These are phyloP conservation scores for Oryzias celebensis DNA, from an alignment of 2,113 vertebrate genomes.

Conservation along the genomic window DNA sequence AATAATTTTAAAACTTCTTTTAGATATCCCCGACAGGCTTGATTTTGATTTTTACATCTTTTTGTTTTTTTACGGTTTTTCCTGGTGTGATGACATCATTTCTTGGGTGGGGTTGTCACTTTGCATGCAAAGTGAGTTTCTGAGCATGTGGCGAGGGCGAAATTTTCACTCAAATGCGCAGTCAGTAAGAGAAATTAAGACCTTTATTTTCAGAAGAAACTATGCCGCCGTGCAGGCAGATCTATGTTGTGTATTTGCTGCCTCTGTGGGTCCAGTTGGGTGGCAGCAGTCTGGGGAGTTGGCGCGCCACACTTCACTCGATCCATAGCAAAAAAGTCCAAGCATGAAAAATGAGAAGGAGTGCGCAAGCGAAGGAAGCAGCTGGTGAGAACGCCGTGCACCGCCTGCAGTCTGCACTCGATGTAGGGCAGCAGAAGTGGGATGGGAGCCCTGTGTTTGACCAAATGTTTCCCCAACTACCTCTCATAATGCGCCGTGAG, in stretches of 20 bases:
- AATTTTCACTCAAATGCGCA: no score
- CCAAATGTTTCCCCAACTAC: slow-evolving; percentile 26
- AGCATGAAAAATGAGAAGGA: slow-evolving; percentile 20
- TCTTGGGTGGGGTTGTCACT: no score
- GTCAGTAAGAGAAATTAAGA: no score
- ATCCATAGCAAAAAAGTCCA: slow-evolving; percentile 29
- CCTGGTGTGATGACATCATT: no score
- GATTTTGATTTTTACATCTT: no score
- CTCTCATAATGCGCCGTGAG: slow-evolving; percentile 26
- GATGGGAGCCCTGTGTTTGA: slow-evolving; percentile 34
- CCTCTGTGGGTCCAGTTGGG: slow-evolving; percentile 22
- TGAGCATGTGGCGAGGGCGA: no score
- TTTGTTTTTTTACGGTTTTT: no score
- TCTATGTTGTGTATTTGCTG: slow-evolving; percentile 6
- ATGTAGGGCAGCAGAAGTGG: slow-evolving; percentile 16
- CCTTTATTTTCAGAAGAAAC: slow-evolving; percentile 14
- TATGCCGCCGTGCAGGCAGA: not conserved
- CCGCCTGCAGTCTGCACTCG: slow-evolving; percentile 12
- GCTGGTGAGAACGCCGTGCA: slow-evolving; percentile 16
- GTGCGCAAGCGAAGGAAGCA: slow-evolving; percentile 12
- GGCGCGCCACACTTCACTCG: slow-evolving; percentile 34
- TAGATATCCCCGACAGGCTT: no score
- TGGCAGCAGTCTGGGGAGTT: slow-evolving; percentile 52
- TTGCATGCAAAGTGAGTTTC: no score
- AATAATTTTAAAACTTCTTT: no score